Evolutionary conservation across 1,140 invertebrate genomes (phyloP).

Genomic region (Phenacoccus solenopsis): DNA sequence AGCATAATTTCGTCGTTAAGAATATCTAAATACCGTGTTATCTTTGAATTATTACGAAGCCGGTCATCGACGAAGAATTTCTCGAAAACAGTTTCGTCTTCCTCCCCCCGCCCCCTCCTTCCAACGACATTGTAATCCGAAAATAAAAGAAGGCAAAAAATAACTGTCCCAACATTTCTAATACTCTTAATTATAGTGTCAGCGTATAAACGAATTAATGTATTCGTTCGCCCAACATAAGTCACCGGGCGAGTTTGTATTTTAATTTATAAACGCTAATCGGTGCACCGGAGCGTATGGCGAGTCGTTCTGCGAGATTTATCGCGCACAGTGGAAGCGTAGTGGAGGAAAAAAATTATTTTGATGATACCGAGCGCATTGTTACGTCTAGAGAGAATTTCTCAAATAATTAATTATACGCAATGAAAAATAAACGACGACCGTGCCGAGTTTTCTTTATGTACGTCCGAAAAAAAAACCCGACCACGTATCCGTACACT

Average conservation of each 20-base stretch:
- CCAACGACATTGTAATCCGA: no score
- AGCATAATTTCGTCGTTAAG: background rate
- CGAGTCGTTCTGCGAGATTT: background rate
- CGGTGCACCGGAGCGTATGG: background rate
- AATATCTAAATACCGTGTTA: constrained; percentile 2
- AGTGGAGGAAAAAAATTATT: background rate
- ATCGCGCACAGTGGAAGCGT: background rate
- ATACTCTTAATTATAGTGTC: background rate
- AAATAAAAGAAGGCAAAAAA: background rate
- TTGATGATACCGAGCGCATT: background rate
- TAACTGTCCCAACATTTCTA: background rate
- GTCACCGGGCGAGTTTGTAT: background rate
- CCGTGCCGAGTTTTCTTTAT: no score
- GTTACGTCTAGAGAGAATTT: background rate
- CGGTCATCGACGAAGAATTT: background rate
- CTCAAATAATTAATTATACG: background rate
- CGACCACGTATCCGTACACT: no score
- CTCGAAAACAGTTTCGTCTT: background rate
- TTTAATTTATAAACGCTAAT: background rate
- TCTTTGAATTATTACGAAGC: background rate
- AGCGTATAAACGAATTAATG: background rate
- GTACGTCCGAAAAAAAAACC: no score
- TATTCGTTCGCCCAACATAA: background rate
- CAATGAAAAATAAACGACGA: no score
- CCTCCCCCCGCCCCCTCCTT: background rate